These are phyloP conservation scores for Diplodus sargus DNA, from an alignment of 2,797 vertebrate species.

Conservation along the genomic window DNA sequence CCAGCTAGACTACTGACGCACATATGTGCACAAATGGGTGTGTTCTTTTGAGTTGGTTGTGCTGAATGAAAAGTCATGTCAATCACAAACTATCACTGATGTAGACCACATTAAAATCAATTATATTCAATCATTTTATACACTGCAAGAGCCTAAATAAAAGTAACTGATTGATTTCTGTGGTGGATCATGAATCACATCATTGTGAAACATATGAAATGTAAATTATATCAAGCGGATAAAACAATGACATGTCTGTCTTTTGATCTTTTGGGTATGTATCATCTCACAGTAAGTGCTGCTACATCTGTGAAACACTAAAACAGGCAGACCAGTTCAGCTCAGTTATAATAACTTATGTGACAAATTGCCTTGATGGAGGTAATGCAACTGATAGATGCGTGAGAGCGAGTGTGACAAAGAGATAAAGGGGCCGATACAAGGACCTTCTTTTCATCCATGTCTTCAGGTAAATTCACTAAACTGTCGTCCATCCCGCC, in stretches of 20 bases:
- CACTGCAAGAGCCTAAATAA: background rate
- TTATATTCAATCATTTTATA: background rate
- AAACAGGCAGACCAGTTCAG: background rate
- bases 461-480: conserved; percentile 38
- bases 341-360: background rate
- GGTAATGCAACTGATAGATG: conserved; percentile 21
- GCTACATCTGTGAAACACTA: background rate
- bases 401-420: conserved; percentile 8
- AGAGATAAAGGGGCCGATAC: background rate
- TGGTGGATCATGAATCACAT: background rate
- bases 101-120: background rate
- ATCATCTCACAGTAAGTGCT: background rate
- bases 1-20: background rate
- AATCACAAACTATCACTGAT: background rate
- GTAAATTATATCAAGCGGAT: too few species aligned
- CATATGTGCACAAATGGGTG: background rate
- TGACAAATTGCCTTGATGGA: background rate
- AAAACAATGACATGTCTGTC: background rate
- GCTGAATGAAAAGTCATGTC: background rate
- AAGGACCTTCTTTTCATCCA: conserved; percentile 11
- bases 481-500: conserved; percentile 37
- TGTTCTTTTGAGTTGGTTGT: too few species aligned
- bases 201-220: background rate
- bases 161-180: background rate
- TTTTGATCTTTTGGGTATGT: background rate